These are phyloP conservation scores for Oppia nitens DNA, from an alignment of 1,140 invertebrate genomes.

Conservation along the genomic window DNA sequence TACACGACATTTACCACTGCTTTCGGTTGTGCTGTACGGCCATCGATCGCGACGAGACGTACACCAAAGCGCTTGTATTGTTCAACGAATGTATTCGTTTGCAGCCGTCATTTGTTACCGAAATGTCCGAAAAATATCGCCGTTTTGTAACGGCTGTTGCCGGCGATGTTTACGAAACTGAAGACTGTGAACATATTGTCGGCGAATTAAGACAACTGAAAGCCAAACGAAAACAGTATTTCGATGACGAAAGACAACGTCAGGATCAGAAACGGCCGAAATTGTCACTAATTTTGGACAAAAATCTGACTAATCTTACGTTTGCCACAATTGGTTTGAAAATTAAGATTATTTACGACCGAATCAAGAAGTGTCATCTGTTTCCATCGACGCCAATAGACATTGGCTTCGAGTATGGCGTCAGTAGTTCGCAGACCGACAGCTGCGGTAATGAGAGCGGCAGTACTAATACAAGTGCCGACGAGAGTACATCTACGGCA, in stretches of 20 bases:
- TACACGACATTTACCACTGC: slow-evolving; percentile 11
- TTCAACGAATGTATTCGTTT: slow-evolving; percentile 11
- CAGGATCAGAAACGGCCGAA: not conserved
- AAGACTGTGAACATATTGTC: not conserved
- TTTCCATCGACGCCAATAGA: not conserved
- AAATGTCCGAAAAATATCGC: not conserved
- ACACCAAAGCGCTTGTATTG: slow-evolving; percentile 5
- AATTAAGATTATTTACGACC: not conserved
- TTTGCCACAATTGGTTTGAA: not conserved
- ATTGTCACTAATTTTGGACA: not conserved
- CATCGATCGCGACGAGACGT: not conserved
- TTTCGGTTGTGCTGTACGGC: slow-evolving; percentile 2
- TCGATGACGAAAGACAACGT: not conserved
- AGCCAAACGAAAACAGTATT: slow-evolving; percentile 1
- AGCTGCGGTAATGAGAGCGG: not conserved
- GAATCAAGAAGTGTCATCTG: not conserved
- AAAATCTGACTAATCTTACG: not conserved
- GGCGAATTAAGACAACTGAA: not conserved
- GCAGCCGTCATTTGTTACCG: not conserved
- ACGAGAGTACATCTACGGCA: not conserved
- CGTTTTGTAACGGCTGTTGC: not conserved
- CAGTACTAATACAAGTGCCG: not conserved
- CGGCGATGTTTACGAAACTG: not conserved
- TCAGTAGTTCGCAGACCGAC: not conserved
- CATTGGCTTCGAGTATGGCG: not conserved